Evolutionary conservation across 2,113 vertebrate species (phyloP).

Genomic region (Vombatus ursinus): DNA sequence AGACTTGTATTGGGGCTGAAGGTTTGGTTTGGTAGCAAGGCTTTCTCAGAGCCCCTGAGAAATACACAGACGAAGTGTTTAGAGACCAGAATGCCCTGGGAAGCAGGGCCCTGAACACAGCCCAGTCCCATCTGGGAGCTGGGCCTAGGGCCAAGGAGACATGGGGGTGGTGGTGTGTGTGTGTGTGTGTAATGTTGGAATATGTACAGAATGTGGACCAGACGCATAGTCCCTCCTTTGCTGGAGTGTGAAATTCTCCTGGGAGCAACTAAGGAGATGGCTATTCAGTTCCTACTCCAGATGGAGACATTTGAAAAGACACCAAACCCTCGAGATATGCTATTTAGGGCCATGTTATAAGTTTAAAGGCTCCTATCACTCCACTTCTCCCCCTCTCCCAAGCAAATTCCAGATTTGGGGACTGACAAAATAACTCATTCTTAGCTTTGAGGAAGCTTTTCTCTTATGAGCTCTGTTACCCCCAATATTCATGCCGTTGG

Average conservation of each 20-base stretch:
- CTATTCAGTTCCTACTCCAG: neutral
- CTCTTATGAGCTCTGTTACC: neutral
- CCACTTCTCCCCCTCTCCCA: neutral
- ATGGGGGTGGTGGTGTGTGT: neutral
- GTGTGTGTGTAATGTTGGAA: neutral
- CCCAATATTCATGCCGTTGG: neutral
- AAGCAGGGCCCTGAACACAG: neutral
- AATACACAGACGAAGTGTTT: neutral
- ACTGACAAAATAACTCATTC: neutral
- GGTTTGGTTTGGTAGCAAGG: neutral
- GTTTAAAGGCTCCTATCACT: neutral
- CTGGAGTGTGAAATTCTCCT: neutral
- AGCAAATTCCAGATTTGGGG: neutral
- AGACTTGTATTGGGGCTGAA: neutral
- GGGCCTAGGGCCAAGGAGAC: neutral
- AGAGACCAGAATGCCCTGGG: neutral
- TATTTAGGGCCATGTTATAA: neutral
- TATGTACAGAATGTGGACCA: neutral
- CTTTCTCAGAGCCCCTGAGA: neutral
- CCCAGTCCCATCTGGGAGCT: neutral
- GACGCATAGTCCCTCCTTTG: neutral
- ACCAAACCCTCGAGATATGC: neutral
- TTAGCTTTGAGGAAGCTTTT: neutral
- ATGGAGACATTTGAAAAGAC: conserved; percentile 2
- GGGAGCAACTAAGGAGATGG: neutral